A percentile compares a stretch with the other conserved stretches of the same genome.
These are phyloP conservation scores for Hydriomena furcata DNA, from an alignment of 2,888 invertebrate species.

Conservation along the genomic window DNA sequence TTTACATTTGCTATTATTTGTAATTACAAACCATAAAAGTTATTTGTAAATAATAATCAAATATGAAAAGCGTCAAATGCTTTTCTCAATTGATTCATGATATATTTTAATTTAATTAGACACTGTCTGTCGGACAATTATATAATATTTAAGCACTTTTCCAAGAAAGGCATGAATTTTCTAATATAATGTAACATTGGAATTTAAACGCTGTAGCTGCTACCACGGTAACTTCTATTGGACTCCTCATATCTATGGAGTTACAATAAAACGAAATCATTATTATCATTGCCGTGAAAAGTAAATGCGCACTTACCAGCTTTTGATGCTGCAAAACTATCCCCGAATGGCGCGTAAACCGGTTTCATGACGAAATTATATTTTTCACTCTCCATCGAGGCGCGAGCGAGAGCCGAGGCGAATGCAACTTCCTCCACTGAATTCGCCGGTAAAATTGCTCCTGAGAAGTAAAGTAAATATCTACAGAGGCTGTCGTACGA, in stretches of 20 bases:
- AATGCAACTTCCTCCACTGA: slow-evolving; percentile 72
- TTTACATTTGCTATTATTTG: no score
- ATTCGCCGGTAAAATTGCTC: slow-evolving; percentile 70
- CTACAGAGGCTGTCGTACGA: no score
- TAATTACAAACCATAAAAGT: no score
- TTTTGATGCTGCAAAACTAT: slow-evolving; percentile 71
- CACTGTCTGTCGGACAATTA: no score
- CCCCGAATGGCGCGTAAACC: slow-evolving; percentile 59
- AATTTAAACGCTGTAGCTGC: not conserved
- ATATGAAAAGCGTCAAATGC: no score
- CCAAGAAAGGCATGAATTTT: no score
- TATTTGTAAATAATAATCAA: no score
- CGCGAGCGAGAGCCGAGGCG: slow-evolving; percentile 63
- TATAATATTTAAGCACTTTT: not conserved
- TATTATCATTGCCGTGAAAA: slow-evolving; percentile 21
- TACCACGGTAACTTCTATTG: slow-evolving; percentile 6
- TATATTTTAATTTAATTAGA: no score
- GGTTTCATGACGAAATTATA: slow-evolving; percentile 64
- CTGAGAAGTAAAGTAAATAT: no score
- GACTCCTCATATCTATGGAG: not conserved
- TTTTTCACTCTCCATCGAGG: slow-evolving; percentile 71
- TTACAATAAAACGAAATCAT: slow-evolving; percentile 19
- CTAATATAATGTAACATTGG: no score
- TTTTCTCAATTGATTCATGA: no score
- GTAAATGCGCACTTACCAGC: slow-evolving; percentile 54